These are phyloP conservation scores for Yponomeuta cagnagella DNA, from an alignment of 2,888 invertebrate genomes.

Conservation along the genomic window DNA sequence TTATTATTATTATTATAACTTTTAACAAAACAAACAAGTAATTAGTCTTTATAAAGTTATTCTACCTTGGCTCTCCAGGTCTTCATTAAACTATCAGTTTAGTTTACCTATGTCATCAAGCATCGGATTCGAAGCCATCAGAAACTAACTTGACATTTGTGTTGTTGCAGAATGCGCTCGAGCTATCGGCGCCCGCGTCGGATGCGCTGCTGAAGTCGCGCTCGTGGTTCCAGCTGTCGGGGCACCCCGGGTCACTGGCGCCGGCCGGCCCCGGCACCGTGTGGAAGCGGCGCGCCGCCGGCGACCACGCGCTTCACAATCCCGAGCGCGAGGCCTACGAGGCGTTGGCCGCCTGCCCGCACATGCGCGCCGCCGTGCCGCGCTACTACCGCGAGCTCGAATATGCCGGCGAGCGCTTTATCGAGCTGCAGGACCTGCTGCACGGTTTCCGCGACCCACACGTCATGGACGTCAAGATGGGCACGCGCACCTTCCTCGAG, in stretches of 20 bases:
- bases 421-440: conserved; percentile 95
- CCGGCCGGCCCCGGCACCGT: conserved; percentile 95
- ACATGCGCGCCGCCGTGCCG: conserved; percentile 84
- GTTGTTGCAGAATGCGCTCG: conserved; percentile 89
- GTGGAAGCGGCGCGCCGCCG: conserved; percentile 89
- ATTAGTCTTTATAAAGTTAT: no score
- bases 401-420: conserved; percentile 87
- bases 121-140: background rate
- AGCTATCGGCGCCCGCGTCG: conserved; percentile 92
- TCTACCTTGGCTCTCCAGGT: no score
- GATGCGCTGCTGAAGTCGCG: conserved; percentile 87
- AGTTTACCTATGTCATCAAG: background rate
- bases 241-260: conserved; percentile 94
- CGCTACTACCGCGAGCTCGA: conserved; percentile 89
- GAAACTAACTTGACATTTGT: conserved; percentile 23
- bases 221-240: conserved; percentile 93
- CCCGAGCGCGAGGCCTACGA: conserved; percentile 88
- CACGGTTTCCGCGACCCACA: conserved; percentile 93
- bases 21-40: no score
- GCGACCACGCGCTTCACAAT: conserved; percentile 81
- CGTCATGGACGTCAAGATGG: conserved; percentile 99
- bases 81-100: no score
- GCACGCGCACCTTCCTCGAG: conserved; percentile 95
- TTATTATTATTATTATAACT: no score
- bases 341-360: conserved; percentile 83